Evolutionary conservation across 2,888 invertebrate species (phyloP).

Genomic region (Anaspis maculata): DNA sequence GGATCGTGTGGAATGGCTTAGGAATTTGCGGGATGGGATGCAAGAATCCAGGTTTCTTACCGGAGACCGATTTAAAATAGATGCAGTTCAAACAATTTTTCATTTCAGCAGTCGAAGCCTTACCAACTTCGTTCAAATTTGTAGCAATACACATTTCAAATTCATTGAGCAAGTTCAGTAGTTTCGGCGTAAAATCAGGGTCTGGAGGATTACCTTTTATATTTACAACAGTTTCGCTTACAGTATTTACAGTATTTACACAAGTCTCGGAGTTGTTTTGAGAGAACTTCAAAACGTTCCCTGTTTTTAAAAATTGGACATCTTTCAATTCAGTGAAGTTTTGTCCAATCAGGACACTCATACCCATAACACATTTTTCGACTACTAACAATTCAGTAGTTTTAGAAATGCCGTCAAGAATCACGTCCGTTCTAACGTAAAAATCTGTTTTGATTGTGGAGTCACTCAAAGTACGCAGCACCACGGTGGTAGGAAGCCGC

Average conservation of each 20-base stretch:
- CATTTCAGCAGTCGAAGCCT: background rate
- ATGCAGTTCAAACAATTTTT: background rate
- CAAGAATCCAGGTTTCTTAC: background rate
- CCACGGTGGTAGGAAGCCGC: background rate
- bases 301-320: background rate
- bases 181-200: background rate
- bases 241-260: background rate
- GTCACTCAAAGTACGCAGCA: background rate
- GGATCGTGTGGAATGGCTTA: background rate
- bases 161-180: background rate
- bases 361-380: background rate
- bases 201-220: too few species aligned
- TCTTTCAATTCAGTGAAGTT: constrained; percentile 4
- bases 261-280: background rate
- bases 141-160: background rate
- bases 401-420: background rate
- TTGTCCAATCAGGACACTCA: constrained; percentile 3
- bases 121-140: background rate
- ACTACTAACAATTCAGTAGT: background rate
- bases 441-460: background rate
- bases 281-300: background rate
- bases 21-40: background rate
- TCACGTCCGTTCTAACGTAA: background rate
- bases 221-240: background rate
- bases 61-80: background rate